Base-by-base conservation (phyloP, 2,113 vertebrate genomes). In the Hypocryptadius cinnamomeus region DNA sequence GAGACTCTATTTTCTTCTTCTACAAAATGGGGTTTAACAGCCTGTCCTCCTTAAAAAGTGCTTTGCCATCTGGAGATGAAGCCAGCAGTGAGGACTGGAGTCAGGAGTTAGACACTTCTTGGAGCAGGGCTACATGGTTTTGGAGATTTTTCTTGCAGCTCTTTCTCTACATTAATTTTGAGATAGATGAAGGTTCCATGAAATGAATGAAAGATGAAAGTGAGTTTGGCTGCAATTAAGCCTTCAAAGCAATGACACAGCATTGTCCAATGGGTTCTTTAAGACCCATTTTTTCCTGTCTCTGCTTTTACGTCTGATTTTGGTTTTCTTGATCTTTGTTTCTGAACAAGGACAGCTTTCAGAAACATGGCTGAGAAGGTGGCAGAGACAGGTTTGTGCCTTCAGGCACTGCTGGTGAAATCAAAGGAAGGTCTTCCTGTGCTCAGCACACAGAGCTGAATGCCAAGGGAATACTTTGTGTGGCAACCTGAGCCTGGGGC, bases 241-340 rank as follows among this genome's bases (percentile, higher is more conserved):
- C 44, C 30, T 60, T 85, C 23, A 31, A 15, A 56, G 39, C 50
- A 60, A 81, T 37, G 33, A 57, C 56, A 56, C 22, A 25, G 35
- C 12, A 8, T 85, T 68, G 30, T 63, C 44, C 10, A 2, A 16
- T 11, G 40, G 10, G 27, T 47, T 85, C 57, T 76, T 45, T 39
- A 66, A 64, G 65, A 87, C 11, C 8, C 19, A 5, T 24, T 53
- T 95, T 90, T 91, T 66, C 63, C 60, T 81, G 25, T 12, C 48
- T 54, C 48, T 65, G 33, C 31, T 84, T 79, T 85, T 89, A 76
- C 1, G 6, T 48, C 28, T 37, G 30, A 7, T 56, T 72, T 72
- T 6, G 35, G 35, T 87, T 90, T 93, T 80, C 74, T 93, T 92
- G 71, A 82, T 60, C 81, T 89, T 82, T 92, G 54, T 77, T 91